Conservation (phyloP, 2,888 invertebrate genomes). For the Cybosia mesomella region DNA sequence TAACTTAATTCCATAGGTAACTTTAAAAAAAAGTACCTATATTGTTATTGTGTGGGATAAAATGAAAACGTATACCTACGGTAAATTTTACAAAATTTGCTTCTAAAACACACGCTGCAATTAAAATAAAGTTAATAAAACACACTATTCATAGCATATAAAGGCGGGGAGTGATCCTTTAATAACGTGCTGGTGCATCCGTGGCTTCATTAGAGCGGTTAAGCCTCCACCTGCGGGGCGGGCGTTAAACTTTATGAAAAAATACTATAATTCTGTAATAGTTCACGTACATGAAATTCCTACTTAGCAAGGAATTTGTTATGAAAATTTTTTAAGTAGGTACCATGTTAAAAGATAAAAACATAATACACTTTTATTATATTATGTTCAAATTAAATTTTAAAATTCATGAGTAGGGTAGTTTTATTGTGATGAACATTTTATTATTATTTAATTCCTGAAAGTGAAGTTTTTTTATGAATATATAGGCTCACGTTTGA, state of each 20-base stretch:
- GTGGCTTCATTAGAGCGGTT: conserved; percentile 67
- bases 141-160: conserved; percentile 63
- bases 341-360: background rate
- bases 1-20: background rate
- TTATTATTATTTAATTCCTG: no score
- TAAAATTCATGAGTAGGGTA: no score
- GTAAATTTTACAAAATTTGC: conserved; percentile 24
- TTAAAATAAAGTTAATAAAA: conserved; percentile 71
- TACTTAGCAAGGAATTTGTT: conserved; percentile 6
- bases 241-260: conserved; percentile 59
- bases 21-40: background rate
- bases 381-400: background rate
- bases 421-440: no score
- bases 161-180: conserved; percentile 69
- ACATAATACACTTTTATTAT: background rate
- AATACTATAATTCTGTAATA: conserved; percentile 48
- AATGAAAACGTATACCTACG: background rate
- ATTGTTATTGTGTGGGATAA: background rate
- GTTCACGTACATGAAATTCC: conserved; percentile 15
- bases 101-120: conserved; percentile 46
- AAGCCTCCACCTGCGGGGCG: conserved; percentile 54
- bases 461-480: no score
- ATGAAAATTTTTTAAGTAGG: no score
- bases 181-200: conserved; percentile 71
- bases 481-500: no score